These are phyloP conservation scores for Fistularia commersonii DNA, from an alignment of 2,797 vertebrate species.

Conservation along the genomic window DNA sequence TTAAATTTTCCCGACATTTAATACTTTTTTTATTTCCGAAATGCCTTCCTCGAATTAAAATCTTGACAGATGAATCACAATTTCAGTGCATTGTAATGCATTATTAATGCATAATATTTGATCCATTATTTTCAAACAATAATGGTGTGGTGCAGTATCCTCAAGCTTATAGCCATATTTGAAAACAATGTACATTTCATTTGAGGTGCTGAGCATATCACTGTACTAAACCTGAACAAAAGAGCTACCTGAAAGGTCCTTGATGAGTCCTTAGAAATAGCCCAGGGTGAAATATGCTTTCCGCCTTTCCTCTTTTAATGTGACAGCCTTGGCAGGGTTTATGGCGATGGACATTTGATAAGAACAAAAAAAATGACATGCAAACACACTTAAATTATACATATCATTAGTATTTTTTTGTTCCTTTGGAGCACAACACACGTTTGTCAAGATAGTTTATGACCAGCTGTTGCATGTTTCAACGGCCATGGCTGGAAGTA, in stretches of 20 bases:
- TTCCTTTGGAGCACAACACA: slow-evolving; percentile 26
- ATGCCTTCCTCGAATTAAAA: no score
- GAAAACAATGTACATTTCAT: slow-evolving; percentile 24
- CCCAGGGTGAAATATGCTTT: slow-evolving; percentile 59
- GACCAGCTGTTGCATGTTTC: slow-evolving; percentile 68
- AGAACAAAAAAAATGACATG: slow-evolving; percentile 45
- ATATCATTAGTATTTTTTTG: slow-evolving; percentile 18
- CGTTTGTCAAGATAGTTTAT: slow-evolving; percentile 65
- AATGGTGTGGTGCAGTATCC: no score
- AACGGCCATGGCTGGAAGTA: slow-evolving; percentile 66
- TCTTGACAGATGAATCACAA: no score
- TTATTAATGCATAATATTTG: no score
- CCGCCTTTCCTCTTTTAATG: slow-evolving; percentile 43
- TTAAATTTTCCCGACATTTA: no score
- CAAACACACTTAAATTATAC: slow-evolving; percentile 34
- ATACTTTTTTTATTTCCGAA: no score
- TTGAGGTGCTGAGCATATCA: slow-evolving; percentile 11
- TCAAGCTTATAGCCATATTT: no score
- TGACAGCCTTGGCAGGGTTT: slow-evolving; percentile 43
- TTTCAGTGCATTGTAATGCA: no score
- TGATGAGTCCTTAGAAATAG: slow-evolving; percentile 49
- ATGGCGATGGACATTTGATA: slow-evolving; percentile 43
- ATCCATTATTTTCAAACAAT: no score
- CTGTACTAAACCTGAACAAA: slow-evolving; percentile 29
- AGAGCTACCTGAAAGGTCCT: slow-evolving; percentile 42